phyloP scores from a whole-genome alignment of 2,888 invertebrate genomes.

The Gisinianus flammeolus region DNA sequence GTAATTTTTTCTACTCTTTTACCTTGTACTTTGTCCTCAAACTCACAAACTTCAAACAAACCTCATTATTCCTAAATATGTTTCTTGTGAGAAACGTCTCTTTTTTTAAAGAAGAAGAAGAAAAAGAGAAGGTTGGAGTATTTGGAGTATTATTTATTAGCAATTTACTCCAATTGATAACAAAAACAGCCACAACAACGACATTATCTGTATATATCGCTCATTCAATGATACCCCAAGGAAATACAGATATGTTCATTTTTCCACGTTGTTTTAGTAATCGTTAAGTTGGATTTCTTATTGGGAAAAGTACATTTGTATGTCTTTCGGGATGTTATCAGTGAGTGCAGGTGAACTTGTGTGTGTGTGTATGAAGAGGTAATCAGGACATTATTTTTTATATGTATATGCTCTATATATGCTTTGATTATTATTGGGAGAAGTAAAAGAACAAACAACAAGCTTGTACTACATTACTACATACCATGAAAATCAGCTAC shows the following conservation, averaged over 20 bases:
- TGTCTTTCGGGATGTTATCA: background rate
- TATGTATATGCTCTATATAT: too few relatives aligned
- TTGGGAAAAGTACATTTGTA: too few relatives aligned
- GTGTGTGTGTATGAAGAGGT: background rate
- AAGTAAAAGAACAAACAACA: too few relatives aligned
- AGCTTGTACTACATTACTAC: too few relatives aligned
- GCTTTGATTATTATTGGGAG: too few relatives aligned
- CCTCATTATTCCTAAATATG: background rate
- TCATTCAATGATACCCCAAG: background rate
- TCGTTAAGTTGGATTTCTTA: too few relatives aligned
- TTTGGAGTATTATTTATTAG: too few relatives aligned
- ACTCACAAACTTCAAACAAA: background rate
- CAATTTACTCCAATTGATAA: too few relatives aligned
- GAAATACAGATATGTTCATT: too few relatives aligned
- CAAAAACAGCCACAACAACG: background rate
- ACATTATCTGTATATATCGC: background rate
- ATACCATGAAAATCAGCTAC: too few relatives aligned
- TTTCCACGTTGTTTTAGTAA: too few relatives aligned
- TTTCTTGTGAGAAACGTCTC: background rate
- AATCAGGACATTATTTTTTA: too few relatives aligned
- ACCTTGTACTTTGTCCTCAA: background rate
- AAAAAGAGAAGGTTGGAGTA: background rate
- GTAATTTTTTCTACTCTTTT: background rate
- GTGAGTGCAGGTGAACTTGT: background rate
- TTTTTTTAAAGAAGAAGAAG: background rate